phyloP scores from a whole-genome alignment of 1,140 invertebrate species.

The Stegodyphus mimosarum region DNA sequence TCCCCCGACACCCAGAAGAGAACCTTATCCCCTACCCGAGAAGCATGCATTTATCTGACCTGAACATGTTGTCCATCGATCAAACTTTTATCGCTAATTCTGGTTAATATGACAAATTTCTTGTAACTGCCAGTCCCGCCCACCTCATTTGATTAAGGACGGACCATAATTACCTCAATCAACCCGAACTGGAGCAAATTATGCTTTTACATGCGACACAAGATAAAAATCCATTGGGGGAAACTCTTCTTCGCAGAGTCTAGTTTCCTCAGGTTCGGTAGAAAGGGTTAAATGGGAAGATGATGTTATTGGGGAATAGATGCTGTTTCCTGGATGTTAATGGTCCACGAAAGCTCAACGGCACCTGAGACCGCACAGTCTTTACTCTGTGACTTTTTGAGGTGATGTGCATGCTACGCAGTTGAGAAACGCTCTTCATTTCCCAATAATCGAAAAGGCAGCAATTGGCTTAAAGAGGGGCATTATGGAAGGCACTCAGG shows the following conservation, averaged over 20 bases:
- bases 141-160: conserved; percentile 26
- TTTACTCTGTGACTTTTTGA: conserved; percentile 45
- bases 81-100: conserved; percentile 31
- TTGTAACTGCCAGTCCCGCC: neutral
- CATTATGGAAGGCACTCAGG: too few relatives aligned
- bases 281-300: conserved; percentile 24
- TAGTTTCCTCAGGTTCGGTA: too few relatives aligned
- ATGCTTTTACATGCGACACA: neutral
- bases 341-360: conserved; percentile 19
- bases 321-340: conserved; percentile 29
- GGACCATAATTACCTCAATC: conserved; percentile 40
- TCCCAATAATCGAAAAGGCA: too few relatives aligned
- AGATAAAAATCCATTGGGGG: conserved; percentile 12
- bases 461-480: too few relatives aligned
- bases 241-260: too few relatives aligned
- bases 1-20: too few relatives aligned
- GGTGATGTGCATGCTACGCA: neutral
- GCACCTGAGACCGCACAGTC: conserved; percentile 44
- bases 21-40: too few relatives aligned
- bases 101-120: conserved; percentile 13
- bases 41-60: too few relatives aligned
- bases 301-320: conserved; percentile 19
- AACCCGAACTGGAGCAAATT: conserved; percentile 17
- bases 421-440: too few relatives aligned
- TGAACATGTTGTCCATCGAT: neutral